Evolutionary conservation across 2,113 vertebrate genomes (phyloP), one percentile per base, ranked within the genome.

Genomic region (Brachyhypopomus gauderio): DNA sequence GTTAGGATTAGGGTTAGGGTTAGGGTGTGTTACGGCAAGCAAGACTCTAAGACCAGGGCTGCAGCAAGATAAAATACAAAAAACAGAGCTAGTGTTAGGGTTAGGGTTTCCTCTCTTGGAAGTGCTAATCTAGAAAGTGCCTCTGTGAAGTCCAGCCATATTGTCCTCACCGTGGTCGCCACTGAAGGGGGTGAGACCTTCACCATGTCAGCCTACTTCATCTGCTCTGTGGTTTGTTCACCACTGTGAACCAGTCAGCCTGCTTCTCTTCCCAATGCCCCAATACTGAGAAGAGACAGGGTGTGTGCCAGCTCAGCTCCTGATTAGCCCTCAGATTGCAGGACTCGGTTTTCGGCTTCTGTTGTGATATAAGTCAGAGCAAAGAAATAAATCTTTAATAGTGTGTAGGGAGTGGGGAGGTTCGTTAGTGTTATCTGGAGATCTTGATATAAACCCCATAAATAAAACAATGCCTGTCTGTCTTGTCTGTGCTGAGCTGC

Each of bases 381-480:
- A 76, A 45, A 81, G 30, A 41, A 76, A 81, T 70, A 19, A 63
- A 75, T 76, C 72, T 81, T 81, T 81, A 69, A 70, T 81, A 70
- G 25, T 38, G 30, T 7, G 30, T 70, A 23, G 64, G 70, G 70
- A 78, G 48, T 14, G 34, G 34, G 30, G 30, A 30, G 30, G 30
- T 81, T 69, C 20, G 38, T 66, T 70, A 70, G 71, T 45, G 52
- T 27, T 69, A 25, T 20, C 69, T 66, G 4, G 41, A 76, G 48
- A 55, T 74, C 27, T 66, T 11, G 45, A 64, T 62, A 82, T 79
- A 19, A 67, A 64, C 36, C 81, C 25, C 70, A 81, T 85, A 81
- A 85, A 85, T 79, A 85, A 81, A 85, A 81, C 74, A 84, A 74
- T 30, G 12, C 3, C 20, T 34, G 34, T 22, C 5, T 38, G 71